Conservation (phyloP, 2,888 invertebrate species). For the Harmothoe impar region DNA sequence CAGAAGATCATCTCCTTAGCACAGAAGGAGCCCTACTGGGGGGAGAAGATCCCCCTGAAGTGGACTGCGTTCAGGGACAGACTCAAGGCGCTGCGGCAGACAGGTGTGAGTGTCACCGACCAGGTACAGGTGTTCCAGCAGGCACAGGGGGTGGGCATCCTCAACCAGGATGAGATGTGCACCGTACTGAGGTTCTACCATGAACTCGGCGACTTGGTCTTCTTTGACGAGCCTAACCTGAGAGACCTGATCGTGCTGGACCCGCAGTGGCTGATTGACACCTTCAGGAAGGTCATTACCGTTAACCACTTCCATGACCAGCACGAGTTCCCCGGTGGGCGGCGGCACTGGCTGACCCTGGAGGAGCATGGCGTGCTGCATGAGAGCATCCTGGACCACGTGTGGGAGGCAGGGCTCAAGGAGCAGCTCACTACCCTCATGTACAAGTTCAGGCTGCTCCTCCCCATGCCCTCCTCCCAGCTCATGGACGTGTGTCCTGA, state of each 20-base stretch:
- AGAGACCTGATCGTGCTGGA: constrained; percentile 18
- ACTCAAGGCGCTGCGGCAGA: not conserved
- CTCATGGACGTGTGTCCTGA: not conserved
- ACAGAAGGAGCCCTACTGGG: not conserved
- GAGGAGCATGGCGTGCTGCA: constrained; percentile 36
- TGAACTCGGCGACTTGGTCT: constrained; percentile 43
- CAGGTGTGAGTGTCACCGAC: not conserved
- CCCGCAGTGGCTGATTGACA: constrained; percentile 46
- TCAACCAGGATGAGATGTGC: not conserved
- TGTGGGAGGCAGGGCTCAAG: not conserved
- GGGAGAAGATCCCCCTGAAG: constrained; percentile 19
- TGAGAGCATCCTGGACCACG: not conserved
- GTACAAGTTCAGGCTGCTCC: constrained; percentile 45
- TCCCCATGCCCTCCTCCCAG: constrained; percentile 23
- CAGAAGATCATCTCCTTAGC: not conserved
- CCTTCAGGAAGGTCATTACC: constrained; percentile 24
- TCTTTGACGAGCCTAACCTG: constrained; percentile 27
- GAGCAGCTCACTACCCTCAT: not conserved
- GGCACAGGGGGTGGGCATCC: not conserved
- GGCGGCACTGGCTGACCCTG: constrained; percentile 26
- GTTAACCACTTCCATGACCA: constrained; percentile 23
- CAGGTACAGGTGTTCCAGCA: too few relatives aligned
- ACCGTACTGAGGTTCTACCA: constrained; percentile 24
- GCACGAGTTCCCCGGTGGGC: constrained; percentile 7
- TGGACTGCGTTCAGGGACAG: constrained; percentile 43